Evolutionary conservation across 1,140 invertebrate genomes (phyloP).

Genomic region (Euura lappo): DNA sequence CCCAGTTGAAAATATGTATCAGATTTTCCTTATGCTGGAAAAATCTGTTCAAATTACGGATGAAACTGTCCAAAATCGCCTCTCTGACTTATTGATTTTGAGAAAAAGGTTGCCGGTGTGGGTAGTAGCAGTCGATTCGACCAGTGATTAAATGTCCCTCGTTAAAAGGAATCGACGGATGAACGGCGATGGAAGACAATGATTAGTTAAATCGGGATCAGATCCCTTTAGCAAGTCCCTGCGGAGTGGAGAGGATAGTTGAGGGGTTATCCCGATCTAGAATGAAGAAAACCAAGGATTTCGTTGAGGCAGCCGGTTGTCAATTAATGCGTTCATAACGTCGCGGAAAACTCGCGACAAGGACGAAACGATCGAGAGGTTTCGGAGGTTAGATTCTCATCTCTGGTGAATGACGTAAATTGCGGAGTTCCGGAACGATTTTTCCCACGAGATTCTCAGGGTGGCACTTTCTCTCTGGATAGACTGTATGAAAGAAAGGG

Average conservation of each 20-base stretch:
- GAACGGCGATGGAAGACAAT: background rate
- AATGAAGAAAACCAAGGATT: background rate
- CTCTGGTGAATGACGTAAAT: conserved; percentile 1
- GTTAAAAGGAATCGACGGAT: background rate
- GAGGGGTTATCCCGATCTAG: background rate
- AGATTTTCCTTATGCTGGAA: no score
- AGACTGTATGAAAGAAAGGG: background rate
- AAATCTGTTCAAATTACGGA: no score
- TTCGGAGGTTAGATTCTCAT: background rate
- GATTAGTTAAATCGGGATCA: background rate
- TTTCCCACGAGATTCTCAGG: background rate
- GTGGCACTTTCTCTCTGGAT: background rate
- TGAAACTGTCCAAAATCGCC: no score
- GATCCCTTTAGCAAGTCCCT: background rate
- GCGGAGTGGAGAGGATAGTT: background rate
- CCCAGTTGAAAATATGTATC: no score
- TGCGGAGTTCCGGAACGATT: background rate
- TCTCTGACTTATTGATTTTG: no score
- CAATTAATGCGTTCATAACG: conserved; percentile 3
- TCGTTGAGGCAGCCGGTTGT: background rate
- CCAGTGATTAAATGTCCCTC: background rate
- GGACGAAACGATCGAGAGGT: background rate
- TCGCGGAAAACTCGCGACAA: background rate
- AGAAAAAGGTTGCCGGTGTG: no score
- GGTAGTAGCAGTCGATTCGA: no score